Conservation (phyloP, 2,797 vertebrate genomes). For the Gorsachius magnificus region DNA sequence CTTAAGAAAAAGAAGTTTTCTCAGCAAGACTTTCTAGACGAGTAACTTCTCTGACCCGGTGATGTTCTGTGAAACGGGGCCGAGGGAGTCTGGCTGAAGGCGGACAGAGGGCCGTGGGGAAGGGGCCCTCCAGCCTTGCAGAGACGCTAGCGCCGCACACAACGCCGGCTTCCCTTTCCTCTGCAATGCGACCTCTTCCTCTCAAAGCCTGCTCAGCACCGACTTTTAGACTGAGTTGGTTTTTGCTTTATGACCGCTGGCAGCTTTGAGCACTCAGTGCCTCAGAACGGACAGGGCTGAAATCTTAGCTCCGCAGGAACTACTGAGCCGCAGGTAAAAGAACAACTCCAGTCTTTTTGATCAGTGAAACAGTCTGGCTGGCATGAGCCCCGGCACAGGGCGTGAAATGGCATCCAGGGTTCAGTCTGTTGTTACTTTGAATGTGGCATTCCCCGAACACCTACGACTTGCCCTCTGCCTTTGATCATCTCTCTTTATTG, state of each 20-base stretch:
- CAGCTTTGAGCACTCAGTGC: not conserved
- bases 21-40: not conserved
- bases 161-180: not conserved
- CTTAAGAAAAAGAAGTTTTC: not conserved
- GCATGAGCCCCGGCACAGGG: not conserved
- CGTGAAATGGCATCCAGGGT: not conserved
- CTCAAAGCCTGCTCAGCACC: not conserved
- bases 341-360: conserved; percentile 1
- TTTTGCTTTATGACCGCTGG: not conserved
- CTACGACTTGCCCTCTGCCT: not conserved
- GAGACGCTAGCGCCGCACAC: fast-evolving
- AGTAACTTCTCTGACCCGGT: not conserved
- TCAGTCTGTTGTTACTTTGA: not conserved
- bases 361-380: not conserved
- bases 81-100: not conserved
- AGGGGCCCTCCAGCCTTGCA: not conserved
- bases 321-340: not conserved
- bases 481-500: not conserved
- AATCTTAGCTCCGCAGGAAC: not conserved
- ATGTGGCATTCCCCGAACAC: not conserved
- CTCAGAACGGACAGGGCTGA: not conserved
- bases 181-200: not conserved
- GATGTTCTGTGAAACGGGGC: not conserved
- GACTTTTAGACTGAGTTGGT: not conserved
- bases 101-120: not conserved